Evolutionary conservation across 2,888 invertebrate species (phyloP).

Genomic region (Nematopogon swammerdamellus): DNA sequence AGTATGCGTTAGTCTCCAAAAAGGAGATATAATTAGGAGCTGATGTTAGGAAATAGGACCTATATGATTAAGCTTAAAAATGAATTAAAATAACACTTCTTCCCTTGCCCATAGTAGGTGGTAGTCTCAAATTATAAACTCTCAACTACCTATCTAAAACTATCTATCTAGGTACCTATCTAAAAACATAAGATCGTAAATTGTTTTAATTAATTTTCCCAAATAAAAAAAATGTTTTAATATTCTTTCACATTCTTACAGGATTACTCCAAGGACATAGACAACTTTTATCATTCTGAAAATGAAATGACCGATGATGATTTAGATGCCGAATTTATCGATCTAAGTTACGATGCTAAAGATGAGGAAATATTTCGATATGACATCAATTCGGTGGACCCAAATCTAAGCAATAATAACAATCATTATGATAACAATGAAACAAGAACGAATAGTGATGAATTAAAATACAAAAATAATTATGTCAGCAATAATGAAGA

Average conservation of each 20-base stretch:
- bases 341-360: constrained; percentile 25
- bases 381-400: constrained; percentile 18
- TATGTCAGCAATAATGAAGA: no score
- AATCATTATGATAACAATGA: constrained; percentile 28
- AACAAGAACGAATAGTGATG: constrained; percentile 19
- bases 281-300: constrained; percentile 47
- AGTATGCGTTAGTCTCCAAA: no score
- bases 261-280: constrained; percentile 48
- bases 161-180: background rate
- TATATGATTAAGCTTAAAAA: no score
- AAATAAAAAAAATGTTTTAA: no score
- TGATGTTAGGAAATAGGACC: constrained; percentile 9
- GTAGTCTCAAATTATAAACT: no score
- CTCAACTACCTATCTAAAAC: background rate
- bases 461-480: no score
- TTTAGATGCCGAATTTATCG: constrained; percentile 39
- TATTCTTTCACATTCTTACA: no score
- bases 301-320: constrained; percentile 53
- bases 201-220: no score
- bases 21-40: constrained; percentile 2
- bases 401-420: constrained; percentile 41
- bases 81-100: no score
- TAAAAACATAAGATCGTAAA: constrained; percentile 1
- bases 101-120: no score
- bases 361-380: constrained; percentile 16